Evolutionary conservation across 92 coral and sea anemone genomes (phyloP).

Genomic region (Pocillopora meandrina): DNA sequence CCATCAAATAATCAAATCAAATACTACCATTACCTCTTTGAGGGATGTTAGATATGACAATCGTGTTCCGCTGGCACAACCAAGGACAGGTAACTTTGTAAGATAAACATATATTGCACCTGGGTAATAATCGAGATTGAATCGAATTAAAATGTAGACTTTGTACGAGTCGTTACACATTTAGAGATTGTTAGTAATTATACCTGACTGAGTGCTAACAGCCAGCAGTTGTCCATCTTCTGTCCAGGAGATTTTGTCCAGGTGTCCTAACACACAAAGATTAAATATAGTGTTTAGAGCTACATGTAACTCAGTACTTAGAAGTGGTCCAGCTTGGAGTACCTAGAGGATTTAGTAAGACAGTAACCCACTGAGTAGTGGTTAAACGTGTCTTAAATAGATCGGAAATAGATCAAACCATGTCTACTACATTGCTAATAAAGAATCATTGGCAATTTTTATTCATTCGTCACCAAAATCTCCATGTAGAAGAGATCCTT

Average conservation of each 20-base stretch:
- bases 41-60: conserved; percentile 92
- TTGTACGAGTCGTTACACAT: background rate
- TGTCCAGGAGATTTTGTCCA: conserved; percentile 92
- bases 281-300: too few species aligned
- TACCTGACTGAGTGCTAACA: conserved; percentile 92
- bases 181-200: too few species aligned
- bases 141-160: background rate
- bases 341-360: too few species aligned
- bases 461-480: too few species aligned
- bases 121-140: background rate
- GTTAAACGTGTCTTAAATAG: too few species aligned
- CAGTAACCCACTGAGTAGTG: too few species aligned
- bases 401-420: too few species aligned
- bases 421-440: too few species aligned
- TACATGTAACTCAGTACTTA: too few species aligned
- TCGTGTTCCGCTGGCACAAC: conserved; percentile 86
- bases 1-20: background rate
- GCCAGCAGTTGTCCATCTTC: conserved; percentile 99
- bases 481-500: too few species aligned
- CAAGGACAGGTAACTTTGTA: conserved; percentile 95
- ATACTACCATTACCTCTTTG: conserved; percentile 71
- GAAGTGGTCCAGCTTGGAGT: too few species aligned
- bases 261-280: conserved; percentile 63
- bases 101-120: conserved; percentile 97
- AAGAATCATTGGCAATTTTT: too few species aligned